Evolutionary conservation across 2,888 invertebrate genomes (phyloP).

Genomic region (Lasioglossum figueresi): DNA sequence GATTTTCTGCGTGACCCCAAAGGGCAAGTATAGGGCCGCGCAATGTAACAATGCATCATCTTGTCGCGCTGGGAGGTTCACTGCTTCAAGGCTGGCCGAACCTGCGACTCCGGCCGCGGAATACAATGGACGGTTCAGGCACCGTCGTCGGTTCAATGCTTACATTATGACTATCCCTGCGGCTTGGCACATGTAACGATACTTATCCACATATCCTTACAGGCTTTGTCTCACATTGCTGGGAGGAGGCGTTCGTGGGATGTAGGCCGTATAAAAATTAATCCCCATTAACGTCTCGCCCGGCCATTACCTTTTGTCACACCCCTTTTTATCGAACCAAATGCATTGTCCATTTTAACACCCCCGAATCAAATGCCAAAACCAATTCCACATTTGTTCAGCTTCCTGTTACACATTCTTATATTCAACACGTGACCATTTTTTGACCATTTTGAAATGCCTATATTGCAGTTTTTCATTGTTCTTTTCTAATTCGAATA

Average conservation of each 20-base stretch:
- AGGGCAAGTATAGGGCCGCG: conserved; percentile 70
- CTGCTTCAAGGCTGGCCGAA: conserved; percentile 77
- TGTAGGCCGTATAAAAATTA: conserved; percentile 60
- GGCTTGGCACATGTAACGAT: conserved; percentile 74
- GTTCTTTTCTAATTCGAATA: not conserved
- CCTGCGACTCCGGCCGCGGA: conserved; percentile 75
- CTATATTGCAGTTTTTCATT: not conserved
- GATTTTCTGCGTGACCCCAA: conserved; percentile 73
- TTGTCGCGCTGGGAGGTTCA: conserved; percentile 82
- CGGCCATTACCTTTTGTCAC: conserved; percentile 19
- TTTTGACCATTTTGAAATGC: not conserved
- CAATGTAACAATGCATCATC: conserved; percentile 81
- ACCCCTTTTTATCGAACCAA: not conserved
- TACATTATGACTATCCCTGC: conserved; percentile 76
- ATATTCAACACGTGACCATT: not conserved
- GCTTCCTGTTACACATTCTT: not conserved
- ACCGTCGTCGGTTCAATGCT: conserved; percentile 74
- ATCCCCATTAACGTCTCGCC: conserved; percentile 52
- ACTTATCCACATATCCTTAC: conserved; percentile 74
- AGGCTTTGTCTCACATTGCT: conserved; percentile 73
- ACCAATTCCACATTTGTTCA: not conserved
- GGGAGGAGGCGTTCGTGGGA: conserved; percentile 45
- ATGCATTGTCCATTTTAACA: not conserved
- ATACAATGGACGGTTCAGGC: conserved; percentile 78
- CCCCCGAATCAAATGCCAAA: not conserved